These are phyloP conservation scores for Platichthys flesus DNA, from an alignment of 2,113 vertebrate species.

Conservation along the genomic window DNA sequence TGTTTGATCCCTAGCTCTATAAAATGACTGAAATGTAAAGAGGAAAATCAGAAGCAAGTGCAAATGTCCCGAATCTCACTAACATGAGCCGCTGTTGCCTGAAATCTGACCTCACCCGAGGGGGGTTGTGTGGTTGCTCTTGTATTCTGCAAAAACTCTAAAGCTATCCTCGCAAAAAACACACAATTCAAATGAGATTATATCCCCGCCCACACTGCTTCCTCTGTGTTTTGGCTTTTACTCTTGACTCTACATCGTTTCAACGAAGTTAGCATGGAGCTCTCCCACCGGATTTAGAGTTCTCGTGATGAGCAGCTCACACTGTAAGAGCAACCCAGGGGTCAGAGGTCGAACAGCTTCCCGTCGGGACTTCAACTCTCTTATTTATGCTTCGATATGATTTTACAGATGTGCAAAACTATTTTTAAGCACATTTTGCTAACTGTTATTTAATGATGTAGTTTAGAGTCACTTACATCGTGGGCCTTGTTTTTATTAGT, in stretches of 20 bases:
- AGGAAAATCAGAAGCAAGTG: background rate
- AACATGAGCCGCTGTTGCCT: background rate
- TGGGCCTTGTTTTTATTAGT: conserved; percentile 16
- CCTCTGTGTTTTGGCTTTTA: conserved; percentile 7
- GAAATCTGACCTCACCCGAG: conserved; percentile 4
- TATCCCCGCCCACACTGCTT: conserved; percentile 14
- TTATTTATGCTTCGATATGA: conserved; percentile 6
- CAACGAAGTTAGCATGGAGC: background rate
- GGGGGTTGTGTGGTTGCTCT: background rate
- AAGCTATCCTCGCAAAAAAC: conserved; percentile 8
- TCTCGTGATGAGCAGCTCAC: background rate
- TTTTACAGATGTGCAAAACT: background rate
- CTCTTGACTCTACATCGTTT: conserved; percentile 2
- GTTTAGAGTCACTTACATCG: background rate
- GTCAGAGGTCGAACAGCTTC: conserved; percentile 4
- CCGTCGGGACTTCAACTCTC: background rate
- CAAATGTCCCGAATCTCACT: background rate
- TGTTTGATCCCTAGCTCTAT: background rate
- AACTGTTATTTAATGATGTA: background rate
- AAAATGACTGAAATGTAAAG: background rate
- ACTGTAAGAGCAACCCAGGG: background rate
- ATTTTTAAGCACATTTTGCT: background rate
- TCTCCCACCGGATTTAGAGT: background rate
- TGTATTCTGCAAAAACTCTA: background rate
- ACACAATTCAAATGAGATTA: background rate